phyloP scores from a whole-genome alignment of 1,140 invertebrate species.

The Bombus sibiricus region DNA sequence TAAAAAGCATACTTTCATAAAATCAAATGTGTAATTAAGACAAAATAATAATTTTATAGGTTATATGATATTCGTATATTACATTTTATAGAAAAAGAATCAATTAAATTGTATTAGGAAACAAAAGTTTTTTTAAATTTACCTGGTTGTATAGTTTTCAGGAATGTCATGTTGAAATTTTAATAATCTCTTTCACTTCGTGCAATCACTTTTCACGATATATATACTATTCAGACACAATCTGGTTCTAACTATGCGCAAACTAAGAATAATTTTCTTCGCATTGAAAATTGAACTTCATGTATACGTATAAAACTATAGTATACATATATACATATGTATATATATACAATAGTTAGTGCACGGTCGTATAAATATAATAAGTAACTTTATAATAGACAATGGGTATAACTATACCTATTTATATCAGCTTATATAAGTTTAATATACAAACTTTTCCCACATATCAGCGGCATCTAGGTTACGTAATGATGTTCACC shows the following conservation, averaged over 20 bases:
- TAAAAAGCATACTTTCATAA: conserved; percentile 6
- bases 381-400: no score
- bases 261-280: conserved; percentile 13
- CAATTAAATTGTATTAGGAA: neutral
- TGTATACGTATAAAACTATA: no score
- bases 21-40: neutral
- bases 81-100: neutral
- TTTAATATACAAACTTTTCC: neutral
- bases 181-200: neutral
- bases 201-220: neutral
- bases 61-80: neutral
- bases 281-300: neutral
- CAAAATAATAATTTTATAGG: neutral
- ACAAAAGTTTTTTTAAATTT: neutral
- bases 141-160: conserved; percentile 33
- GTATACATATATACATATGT: no score
- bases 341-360: no score
- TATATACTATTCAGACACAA: neutral
- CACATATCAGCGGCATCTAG: neutral
- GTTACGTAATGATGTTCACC: neutral
- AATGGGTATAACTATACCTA: neutral
- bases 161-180: conserved; percentile 20
- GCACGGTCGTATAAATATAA: no score
- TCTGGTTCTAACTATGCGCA: neutral
- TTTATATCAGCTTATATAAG: neutral